Base-by-base conservation (phyloP, 2,113 vertebrate species). In the Microcebus lehilahytsara region DNA sequence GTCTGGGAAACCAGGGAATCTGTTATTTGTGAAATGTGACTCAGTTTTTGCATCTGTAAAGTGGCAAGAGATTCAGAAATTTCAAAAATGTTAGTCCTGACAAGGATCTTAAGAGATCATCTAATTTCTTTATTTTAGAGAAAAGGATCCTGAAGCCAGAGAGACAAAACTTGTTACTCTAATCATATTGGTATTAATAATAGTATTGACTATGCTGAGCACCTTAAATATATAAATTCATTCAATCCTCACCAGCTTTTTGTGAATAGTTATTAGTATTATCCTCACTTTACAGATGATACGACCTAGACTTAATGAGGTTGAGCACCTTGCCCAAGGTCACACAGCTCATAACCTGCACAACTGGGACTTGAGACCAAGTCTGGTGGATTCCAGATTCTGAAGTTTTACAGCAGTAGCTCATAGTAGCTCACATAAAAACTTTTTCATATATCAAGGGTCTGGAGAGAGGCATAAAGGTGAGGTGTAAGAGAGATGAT, bases 41-140 rank as follows among this genome's bases (percentile, higher is more conserved):
- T 98, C 66, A 67, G 87, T 95, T 92, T 96, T 87, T 95, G 49
- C 85, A 94, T 95, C 90, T 96, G 84, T 80, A 67, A 96, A 96
- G 89, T 92, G 93, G 89, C 46, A 94, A 53, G 23, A 89, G 93
- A 46, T 85, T 83, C 42, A 80, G 75, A 79, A 85, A 88, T 71
- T 60, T 89, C 19, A 67, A 74, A 66, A 77, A 60, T 10, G 0
- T 75, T 89, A 75, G 58, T 71, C 34, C 62, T 83, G 42, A 93
- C 5, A 79, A 60, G 64, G 32, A 89, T 71, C 83, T 72, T 49
- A 66, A 66, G 23, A 78, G 40, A 71, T 60, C n/a, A 75, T 71
- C 40, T 84, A 46, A n/a, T 56, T 60, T 40, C 56, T 96, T 93
- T 42, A 56, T 62, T 91, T 97, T 89, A 66, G 58, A 49, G 56